Evolutionary conservation across 1,140 invertebrate genomes (phyloP).

Genomic region (Drosophila pallidifrons): DNA sequence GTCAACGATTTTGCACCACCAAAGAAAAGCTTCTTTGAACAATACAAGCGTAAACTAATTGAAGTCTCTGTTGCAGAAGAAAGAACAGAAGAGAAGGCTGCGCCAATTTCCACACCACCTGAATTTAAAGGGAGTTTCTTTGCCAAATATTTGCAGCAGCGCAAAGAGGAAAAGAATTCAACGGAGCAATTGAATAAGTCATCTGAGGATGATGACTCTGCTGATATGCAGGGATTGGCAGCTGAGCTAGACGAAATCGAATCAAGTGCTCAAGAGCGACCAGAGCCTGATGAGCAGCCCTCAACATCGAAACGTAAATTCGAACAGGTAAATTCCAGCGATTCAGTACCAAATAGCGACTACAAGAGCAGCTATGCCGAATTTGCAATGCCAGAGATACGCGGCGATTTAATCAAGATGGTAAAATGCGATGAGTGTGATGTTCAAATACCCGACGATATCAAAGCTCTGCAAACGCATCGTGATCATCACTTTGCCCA

Average conservation of each 20-base stretch:
- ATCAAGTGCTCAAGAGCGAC: conserved; percentile 12
- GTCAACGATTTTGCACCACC: background rate
- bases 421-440: conserved; percentile 86
- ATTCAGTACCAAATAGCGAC: conserved; percentile 3
- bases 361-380: conserved; percentile 70
- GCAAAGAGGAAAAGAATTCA: conserved; percentile 22
- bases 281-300: background rate
- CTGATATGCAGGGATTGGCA: conserved; percentile 53
- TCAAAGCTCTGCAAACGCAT: conserved; percentile 85
- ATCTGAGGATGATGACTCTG: conserved; percentile 23
- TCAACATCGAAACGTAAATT: conserved; percentile 66
- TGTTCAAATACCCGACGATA: conserved; percentile 69
- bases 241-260: conserved; percentile 67
- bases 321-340: conserved; percentile 25
- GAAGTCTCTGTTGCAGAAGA: conserved; percentile 5
- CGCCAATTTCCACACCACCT: conserved; percentile 48
- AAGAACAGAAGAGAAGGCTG: conserved; percentile 3
- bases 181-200: background rate
- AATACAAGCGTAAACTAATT: conserved; percentile 62
- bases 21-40: conserved; percentile 59
- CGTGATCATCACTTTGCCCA: conserved; percentile 88
- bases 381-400: conserved; percentile 57
- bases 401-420: conserved; percentile 76
- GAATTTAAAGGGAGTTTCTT: conserved; percentile 68
- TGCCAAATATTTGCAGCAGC: conserved; percentile 64